Evolutionary conservation across 2,888 invertebrate genomes (phyloP).

Genomic region (Drepanosiphum platanoidis): DNA sequence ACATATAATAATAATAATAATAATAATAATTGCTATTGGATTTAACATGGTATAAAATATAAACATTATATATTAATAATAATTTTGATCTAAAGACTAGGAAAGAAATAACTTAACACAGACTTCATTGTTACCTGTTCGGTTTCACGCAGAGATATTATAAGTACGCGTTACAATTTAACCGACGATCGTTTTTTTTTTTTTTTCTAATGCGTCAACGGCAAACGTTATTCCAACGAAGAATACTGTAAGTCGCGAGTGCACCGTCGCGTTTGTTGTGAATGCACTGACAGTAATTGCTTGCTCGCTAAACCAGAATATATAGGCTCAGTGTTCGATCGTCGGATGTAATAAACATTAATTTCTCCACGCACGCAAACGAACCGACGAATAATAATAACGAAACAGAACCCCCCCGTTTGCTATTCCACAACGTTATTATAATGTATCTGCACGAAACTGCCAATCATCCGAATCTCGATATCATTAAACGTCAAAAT

Average conservation of each 20-base stretch:
- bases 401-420: background rate
- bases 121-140: background rate
- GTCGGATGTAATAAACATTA: background rate
- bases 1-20: background rate
- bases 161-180: slow-evolving; percentile 9
- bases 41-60: slow-evolving; percentile 12
- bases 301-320: no score
- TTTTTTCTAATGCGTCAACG: background rate
- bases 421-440: background rate
- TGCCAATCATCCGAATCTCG: background rate
- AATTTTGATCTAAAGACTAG: slow-evolving; percentile 59
- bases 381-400: background rate
- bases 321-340: background rate
- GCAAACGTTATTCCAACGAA: no score
- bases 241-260: background rate
- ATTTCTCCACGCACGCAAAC: background rate
- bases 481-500: background rate
- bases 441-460: background rate
- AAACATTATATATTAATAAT: slow-evolving; percentile 20
- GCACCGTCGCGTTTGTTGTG: background rate
- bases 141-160: background rate
- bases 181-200: no score
- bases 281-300: no score
- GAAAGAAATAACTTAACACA: slow-evolving; percentile 36
- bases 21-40: background rate